Conservation (phyloP, 2,888 invertebrate species). For the Imbricaverruca yamaguchii region DNA sequence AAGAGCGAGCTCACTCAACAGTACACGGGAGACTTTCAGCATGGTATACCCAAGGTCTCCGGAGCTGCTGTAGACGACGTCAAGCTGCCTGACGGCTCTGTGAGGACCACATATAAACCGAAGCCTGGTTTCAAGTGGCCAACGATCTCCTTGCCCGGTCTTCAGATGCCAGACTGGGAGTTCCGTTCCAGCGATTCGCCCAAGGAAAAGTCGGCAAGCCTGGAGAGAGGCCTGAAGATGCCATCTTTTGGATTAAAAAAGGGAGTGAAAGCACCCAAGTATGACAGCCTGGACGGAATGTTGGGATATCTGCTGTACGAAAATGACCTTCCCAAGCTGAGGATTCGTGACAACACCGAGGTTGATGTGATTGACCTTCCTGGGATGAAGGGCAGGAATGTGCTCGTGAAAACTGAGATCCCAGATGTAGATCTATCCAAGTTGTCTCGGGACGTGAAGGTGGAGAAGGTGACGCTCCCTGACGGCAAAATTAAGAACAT, state of each 20-base stretch:
- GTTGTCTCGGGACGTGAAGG: neutral
- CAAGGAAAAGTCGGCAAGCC: neutral
- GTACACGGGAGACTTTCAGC: neutral
- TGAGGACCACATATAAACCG: neutral
- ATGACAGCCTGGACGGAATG: neutral
- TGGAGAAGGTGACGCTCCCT: neutral
- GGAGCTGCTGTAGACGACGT: neutral
- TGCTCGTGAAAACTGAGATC: neutral
- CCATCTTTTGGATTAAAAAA: neutral
- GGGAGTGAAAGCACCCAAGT: neutral
- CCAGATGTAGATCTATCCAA: neutral
- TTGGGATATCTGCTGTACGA: neutral
- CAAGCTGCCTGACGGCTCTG: neutral
- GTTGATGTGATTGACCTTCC: slow-evolving; percentile 2
- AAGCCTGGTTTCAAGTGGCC: slow-evolving; percentile 11
- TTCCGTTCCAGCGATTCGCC: neutral
- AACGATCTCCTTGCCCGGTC: neutral
- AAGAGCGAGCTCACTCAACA: neutral
- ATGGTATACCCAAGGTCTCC: neutral
- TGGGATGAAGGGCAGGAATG: neutral
- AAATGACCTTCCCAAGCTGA: neutral
- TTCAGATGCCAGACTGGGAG: neutral
- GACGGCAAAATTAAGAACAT: neutral
- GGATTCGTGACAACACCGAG: neutral
- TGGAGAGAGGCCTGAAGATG: neutral